Percentiles rank a stretch among this genome's conserved stretches.
Evolutionary conservation across 2,888 invertebrate species (phyloP).

Genomic region (Allygus modestus): DNA sequence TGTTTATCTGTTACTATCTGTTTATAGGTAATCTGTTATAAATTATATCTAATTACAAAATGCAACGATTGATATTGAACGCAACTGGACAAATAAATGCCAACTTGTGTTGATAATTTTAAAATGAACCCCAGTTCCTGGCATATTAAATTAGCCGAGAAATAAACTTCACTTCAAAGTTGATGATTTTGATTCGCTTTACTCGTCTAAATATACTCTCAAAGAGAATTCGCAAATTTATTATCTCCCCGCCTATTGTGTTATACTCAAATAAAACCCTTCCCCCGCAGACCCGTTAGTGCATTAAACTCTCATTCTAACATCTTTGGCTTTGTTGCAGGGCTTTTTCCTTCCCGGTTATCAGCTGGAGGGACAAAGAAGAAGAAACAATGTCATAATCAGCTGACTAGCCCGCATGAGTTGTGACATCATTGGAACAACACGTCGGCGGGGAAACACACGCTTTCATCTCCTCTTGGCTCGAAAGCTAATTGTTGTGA

Average conservation of each 20-base stretch:
- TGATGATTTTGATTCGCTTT: too few relatives aligned
- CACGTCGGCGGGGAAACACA: background rate
- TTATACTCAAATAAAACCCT: slow-evolving; percentile 11
- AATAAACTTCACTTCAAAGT: too few relatives aligned
- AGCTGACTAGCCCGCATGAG: slow-evolving; percentile 30
- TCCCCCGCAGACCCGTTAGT: background rate
- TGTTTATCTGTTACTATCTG: too few relatives aligned
- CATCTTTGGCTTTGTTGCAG: slow-evolving; percentile 26
- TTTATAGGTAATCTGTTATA: too few relatives aligned
- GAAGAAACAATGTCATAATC: slow-evolving; percentile 43
- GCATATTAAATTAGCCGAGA: too few relatives aligned
- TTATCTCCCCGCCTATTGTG: background rate
- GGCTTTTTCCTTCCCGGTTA: slow-evolving; percentile 21
- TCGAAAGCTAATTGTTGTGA: slow-evolving; percentile 19
- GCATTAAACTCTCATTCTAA: background rate
- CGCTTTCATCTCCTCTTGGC: slow-evolving; percentile 16
- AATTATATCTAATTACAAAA: too few relatives aligned
- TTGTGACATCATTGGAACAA: background rate
- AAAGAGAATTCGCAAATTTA: background rate
- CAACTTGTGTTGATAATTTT: too few relatives aligned
- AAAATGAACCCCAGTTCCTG: too few relatives aligned
- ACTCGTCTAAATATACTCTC: background rate
- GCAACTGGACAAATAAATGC: too few relatives aligned
- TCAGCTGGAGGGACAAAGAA: slow-evolving; percentile 43
- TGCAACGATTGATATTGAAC: too few relatives aligned